Evolutionary conservation across 2,113 vertebrate species (phyloP).

Genomic region (Lamprotornis superbus): DNA sequence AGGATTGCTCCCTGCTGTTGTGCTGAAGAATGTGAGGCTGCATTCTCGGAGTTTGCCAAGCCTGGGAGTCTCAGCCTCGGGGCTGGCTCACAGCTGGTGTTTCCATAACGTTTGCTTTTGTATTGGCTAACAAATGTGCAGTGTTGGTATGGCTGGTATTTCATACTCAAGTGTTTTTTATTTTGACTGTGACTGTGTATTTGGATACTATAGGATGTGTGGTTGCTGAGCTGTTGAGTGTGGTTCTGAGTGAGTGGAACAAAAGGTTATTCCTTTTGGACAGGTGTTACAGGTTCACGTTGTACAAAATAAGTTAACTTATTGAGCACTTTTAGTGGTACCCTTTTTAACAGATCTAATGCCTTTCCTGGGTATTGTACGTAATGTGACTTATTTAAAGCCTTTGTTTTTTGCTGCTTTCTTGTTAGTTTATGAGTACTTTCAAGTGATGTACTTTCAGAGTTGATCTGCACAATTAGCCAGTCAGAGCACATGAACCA

Average conservation of each 20-base stretch:
- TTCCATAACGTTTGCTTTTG: slow-evolving; percentile 62
- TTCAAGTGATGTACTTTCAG: slow-evolving; percentile 60
- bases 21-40: neutral
- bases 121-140: slow-evolving; percentile 72
- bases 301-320: slow-evolving; percentile 79
- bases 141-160: slow-evolving; percentile 58
- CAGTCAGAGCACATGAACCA: slow-evolving; percentile 70
- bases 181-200: slow-evolving; percentile 62
- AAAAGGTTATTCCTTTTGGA: slow-evolving; percentile 52
- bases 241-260: slow-evolving; percentile 53
- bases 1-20: neutral
- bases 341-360: slow-evolving; percentile 74
- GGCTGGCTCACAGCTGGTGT: slow-evolving; percentile 26
- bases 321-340: slow-evolving; percentile 91
- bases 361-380: slow-evolving; percentile 80
- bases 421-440: slow-evolving; percentile 69
- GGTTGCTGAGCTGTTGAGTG: slow-evolving; percentile 49
- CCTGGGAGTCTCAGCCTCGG: neutral
- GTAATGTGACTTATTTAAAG: slow-evolving; percentile 86
- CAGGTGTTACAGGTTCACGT: slow-evolving; percentile 63
- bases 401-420: slow-evolving; percentile 76
- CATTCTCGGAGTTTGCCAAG: neutral
- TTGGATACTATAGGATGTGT: slow-evolving; percentile 53
- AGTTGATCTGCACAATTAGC: slow-evolving; percentile 75
- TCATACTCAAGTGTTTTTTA: slow-evolving; percentile 40